Base-by-base conservation (phyloP, 2,888 invertebrate species). In the Smittia aterrima region DNA sequence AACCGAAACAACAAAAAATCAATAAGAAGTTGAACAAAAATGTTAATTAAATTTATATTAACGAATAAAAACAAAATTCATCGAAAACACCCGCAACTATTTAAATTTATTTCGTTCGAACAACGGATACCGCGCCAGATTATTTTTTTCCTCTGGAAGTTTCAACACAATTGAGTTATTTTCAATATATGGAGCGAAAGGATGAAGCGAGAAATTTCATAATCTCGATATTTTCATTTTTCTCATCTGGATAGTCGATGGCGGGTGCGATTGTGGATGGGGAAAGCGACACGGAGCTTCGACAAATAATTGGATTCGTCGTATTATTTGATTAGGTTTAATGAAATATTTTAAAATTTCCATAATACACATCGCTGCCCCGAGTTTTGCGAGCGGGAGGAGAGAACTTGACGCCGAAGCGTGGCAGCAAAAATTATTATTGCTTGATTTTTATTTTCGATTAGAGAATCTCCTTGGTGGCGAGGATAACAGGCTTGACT, bases 271-370 rank as follows among this genome's bases (percentile, higher is more conserved):
- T n/a, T n/a, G 32, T 32, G 32, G 32, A 32, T 6, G 32, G 32
- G 32, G 32, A 32, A 32, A 32, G 47, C 47, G 47, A 47, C 16
- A 16, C 16, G 16, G 47, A 47, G 47, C 22, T 58, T 58, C 58
- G 64, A 16, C 25, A 64, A 64, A 64, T 64, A 64, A 64, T 64
- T 64, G 64, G 64, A 64, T 27, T 64, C 58, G 16, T 22, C 22
- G 64, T 64, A 27, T 64, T 64, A 64, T 64, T 64, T 27, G 64
- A 64, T 64, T 25, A 64, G 64, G 22, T 64, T 22, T 58, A 58
- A 58, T 58, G 58, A 58, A 58, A 58, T 58, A 58, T 58, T 58
- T 20, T 58, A 18, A 58, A 58, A 58, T 58, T 58, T 58, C 22
- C 58, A 58, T 58, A 58, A 58, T 58, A 58, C 22, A 58, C 47